Percentiles rank a stretch among this genome's conserved stretches.
Evolutionary conservation across 1,140 invertebrate genomes (phyloP).

Genomic region (Adoxophyes honmai): DNA sequence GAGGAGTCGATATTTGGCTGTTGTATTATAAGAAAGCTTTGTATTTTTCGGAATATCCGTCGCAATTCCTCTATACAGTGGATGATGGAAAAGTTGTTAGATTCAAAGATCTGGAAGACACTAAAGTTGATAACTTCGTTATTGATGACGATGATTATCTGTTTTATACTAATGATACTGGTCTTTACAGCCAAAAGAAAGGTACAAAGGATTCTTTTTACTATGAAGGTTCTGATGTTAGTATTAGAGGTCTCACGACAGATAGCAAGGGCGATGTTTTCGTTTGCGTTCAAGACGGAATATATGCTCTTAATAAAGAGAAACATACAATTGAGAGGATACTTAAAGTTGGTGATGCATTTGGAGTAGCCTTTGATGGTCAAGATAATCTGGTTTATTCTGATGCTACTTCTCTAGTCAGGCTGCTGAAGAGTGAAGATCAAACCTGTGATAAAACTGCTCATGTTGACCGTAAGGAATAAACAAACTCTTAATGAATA

Average conservation of each 20-base stretch:
- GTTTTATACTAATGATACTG: constrained; percentile 49
- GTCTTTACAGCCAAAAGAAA: constrained; percentile 49
- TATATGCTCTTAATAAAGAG: constrained; percentile 43
- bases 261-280: constrained; percentile 46
- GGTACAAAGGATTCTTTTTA: constrained; percentile 40
- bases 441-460: constrained; percentile 31
- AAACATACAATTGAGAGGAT: constrained; percentile 32
- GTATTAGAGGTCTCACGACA: constrained; percentile 40
- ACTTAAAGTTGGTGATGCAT: constrained; percentile 39
- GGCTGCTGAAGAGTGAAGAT: constrained; percentile 18
- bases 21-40: constrained; percentile 51
- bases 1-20: constrained; percentile 42
- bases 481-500: neutral
- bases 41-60: constrained; percentile 49
- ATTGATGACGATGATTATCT: constrained; percentile 50
- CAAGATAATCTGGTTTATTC: constrained; percentile 57
- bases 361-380: constrained; percentile 55
- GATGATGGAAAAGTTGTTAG: constrained; percentile 35
- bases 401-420: constrained; percentile 38
- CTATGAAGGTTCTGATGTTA: constrained; percentile 26
- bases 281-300: constrained; percentile 43
- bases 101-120: constrained; percentile 54
- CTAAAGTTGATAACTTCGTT: constrained; percentile 52
- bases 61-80: constrained; percentile 48
- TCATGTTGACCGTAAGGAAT: neutral